These are phyloP conservation scores for Lasioglossum morio DNA, from an alignment of 2,888 invertebrate species.

Conservation along the genomic window DNA sequence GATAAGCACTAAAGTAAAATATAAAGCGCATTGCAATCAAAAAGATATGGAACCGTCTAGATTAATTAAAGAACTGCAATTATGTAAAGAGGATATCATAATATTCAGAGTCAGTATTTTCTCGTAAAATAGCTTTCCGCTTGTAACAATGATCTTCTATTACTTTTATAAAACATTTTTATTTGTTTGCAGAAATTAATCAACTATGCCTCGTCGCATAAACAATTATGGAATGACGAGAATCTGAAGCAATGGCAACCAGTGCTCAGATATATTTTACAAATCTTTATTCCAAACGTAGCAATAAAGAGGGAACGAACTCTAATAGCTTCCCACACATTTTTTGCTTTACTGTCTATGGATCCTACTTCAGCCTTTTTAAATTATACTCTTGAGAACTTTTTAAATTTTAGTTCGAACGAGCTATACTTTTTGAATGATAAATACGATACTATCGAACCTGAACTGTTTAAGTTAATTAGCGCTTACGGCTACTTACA, in stretches of 20 bases:
- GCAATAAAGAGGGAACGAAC: conserved; percentile 71
- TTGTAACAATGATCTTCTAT: conserved; percentile 28
- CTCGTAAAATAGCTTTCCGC: background rate
- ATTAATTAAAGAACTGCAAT: conserved; percentile 59
- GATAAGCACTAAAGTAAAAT: conserved; percentile 25
- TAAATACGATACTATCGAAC: conserved; percentile 61
- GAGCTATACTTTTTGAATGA: conserved; percentile 63
- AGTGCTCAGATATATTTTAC: conserved; percentile 59
- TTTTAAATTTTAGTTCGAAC: conserved; percentile 59
- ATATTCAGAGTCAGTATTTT: conserved; percentile 70
- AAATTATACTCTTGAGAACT: conserved; percentile 53
- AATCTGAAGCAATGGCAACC: conserved; percentile 53
- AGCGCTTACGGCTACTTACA: conserved; percentile 77
- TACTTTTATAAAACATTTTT: conserved; percentile 25
- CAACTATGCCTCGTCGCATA: conserved; percentile 40
- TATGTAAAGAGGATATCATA: conserved; percentile 49
- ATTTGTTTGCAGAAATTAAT: conserved; percentile 72
- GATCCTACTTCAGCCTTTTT: conserved; percentile 44
- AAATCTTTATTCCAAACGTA: conserved; percentile 64
- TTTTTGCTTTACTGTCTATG: conserved; percentile 68
- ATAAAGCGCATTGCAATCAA: conserved; percentile 23
- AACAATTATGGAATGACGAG: conserved; percentile 41
- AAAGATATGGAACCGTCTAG: conserved; percentile 53
- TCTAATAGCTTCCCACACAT: conserved; percentile 76
- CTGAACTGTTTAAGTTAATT: conserved; percentile 74